Percentiles rank a stretch among this genome's conserved stretches.
Evolutionary conservation across 2,888 invertebrate genomes (phyloP).

Genomic region (Dioctria linearis): DNA sequence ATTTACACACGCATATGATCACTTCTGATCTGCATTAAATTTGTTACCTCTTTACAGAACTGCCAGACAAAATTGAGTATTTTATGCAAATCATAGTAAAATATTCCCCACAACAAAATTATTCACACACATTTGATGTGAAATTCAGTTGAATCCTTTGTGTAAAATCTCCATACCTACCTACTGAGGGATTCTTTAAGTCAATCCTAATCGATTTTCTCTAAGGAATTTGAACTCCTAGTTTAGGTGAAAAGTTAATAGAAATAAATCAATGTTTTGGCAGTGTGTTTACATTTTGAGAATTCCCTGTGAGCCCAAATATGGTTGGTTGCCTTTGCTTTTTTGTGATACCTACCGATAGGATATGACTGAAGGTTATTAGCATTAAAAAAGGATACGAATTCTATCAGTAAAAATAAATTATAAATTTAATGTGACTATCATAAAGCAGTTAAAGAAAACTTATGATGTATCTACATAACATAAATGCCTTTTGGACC

Average conservation of each 20-base stretch:
- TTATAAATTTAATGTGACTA: too few relatives aligned
- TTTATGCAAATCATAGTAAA: not conserved
- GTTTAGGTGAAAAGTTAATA: conserved; percentile 28
- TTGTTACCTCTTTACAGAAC: too few relatives aligned
- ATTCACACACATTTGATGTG: not conserved
- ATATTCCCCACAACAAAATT: conserved; percentile 1
- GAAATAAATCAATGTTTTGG: conserved; percentile 31
- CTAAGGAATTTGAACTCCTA: conserved; percentile 17
- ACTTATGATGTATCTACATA: too few relatives aligned
- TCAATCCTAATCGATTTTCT: conserved; percentile 27
- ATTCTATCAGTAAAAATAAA: too few relatives aligned
- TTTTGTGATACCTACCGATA: too few relatives aligned
- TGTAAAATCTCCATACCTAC: not conserved
- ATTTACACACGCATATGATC: too few relatives aligned
- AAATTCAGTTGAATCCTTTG: not conserved
- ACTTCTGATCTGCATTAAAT: too few relatives aligned
- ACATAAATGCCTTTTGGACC: too few relatives aligned
- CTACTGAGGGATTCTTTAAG: not conserved
- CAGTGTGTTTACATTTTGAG: not conserved
- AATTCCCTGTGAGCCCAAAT: not conserved
- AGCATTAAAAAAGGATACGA: too few relatives aligned
- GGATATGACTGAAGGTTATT: too few relatives aligned
- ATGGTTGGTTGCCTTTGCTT: too few relatives aligned
- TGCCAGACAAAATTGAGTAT: not conserved
- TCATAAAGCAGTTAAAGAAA: too few relatives aligned